These are phyloP conservation scores for Mandrillus leucophaeus DNA, from an alignment of 2,113 vertebrate species.

Conservation along the genomic window DNA sequence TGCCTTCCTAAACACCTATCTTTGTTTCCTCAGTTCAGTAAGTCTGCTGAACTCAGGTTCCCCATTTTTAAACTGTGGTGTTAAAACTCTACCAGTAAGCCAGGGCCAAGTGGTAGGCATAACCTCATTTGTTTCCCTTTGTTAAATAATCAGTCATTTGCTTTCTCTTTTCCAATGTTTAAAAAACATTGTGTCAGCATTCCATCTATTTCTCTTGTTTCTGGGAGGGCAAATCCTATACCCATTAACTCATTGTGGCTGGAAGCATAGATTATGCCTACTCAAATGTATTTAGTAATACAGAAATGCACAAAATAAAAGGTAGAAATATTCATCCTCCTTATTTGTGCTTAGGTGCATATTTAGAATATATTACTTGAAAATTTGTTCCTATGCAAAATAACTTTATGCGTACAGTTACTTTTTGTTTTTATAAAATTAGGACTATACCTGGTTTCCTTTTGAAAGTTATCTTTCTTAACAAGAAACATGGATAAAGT, in stretches of 20 bases:
- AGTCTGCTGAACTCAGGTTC: not conserved
- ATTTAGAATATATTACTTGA: not conserved
- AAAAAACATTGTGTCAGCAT: not conserved
- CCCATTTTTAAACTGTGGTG: not conserved
- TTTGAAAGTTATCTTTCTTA: not conserved
- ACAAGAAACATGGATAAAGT: not conserved
- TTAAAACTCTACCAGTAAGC: not conserved
- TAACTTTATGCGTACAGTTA: not conserved
- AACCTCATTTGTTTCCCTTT: not conserved
- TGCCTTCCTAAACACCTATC: not conserved
- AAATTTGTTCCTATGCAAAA: not conserved
- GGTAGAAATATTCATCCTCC: not conserved
- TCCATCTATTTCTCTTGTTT: not conserved
- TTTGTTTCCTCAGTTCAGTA: not conserved
- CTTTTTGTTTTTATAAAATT: not conserved
- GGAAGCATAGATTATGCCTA: not conserved
- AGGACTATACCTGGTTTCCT: not conserved
- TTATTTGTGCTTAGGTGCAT: not conserved
- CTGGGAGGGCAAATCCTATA: not conserved
- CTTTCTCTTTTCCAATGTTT: not conserved
- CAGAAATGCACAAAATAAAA: not conserved
- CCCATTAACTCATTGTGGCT: not conserved
- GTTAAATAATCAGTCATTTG: not conserved
- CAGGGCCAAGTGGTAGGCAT: not conserved
- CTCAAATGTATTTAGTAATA: not conserved